A percentile compares a stretch with the other conserved stretches of the same genome.
phyloP scores from a whole-genome alignment of 2,113 vertebrate genomes.

The Toxotes chatareus region DNA sequence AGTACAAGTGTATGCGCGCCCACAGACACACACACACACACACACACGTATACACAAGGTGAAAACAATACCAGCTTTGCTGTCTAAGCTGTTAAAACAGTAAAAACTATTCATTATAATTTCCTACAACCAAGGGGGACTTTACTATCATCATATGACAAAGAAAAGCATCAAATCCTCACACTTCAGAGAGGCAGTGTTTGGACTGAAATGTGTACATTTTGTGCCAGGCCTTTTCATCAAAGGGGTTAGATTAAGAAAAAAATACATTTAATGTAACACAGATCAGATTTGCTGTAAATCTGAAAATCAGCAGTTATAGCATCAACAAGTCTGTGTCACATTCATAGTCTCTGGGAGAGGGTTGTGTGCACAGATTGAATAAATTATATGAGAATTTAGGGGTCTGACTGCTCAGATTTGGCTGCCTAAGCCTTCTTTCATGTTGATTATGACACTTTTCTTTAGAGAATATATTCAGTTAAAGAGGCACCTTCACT shows the following conservation, averaged over 20 bases:
- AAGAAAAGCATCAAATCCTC: no score
- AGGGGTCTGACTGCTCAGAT: not conserved
- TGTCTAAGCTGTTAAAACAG: not conserved
- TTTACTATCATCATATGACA: no score
- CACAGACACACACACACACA: no score
- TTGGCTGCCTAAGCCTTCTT: not conserved
- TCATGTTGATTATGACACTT: not conserved
- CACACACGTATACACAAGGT: no score
- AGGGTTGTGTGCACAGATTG: not conserved
- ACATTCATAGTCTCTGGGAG: not conserved
- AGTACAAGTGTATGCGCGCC: no score
- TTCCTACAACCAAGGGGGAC: not conserved
- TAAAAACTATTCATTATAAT: not conserved
- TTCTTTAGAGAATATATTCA: constrained; percentile 7
- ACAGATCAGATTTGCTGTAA: not conserved
- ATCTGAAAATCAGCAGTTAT: not conserved
- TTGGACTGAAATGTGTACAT: no score
- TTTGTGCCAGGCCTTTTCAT: not conserved
- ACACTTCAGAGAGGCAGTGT: no score
- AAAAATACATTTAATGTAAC: not conserved
- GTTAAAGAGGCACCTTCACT: not conserved
- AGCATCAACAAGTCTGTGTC: not conserved
- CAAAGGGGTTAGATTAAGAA: not conserved
- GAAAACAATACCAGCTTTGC: not conserved
- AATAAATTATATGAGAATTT: constrained; percentile 8